phyloP scores from a whole-genome alignment of 2,113 vertebrate genomes.

The Apodemus sylvaticus region DNA sequence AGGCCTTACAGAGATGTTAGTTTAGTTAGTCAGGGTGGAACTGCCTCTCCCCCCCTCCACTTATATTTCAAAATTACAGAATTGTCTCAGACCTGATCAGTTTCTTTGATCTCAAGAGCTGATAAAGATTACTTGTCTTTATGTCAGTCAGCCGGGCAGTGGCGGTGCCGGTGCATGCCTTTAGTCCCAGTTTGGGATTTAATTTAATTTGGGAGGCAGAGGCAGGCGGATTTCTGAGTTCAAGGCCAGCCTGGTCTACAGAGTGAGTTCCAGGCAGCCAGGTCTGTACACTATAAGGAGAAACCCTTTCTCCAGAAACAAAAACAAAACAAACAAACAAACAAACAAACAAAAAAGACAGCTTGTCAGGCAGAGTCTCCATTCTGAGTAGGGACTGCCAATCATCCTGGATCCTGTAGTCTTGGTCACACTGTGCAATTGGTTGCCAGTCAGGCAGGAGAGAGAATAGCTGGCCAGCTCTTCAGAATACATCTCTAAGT shows the following conservation, averaged over 20 bases:
- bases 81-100: not conserved
- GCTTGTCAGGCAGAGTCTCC: not conserved
- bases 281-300: too few species aligned
- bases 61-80: not conserved
- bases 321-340: too few species aligned
- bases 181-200: too few species aligned
- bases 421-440: not conserved
- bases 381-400: not conserved
- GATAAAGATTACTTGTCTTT: too few species aligned
- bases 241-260: too few species aligned
- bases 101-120: slow-evolving; percentile 11
- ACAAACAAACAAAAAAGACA: too few species aligned
- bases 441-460: not conserved
- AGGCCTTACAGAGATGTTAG: not conserved
- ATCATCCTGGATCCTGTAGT: not conserved
- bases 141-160: too few species aligned
- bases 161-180: too few species aligned
- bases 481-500: slow-evolving; percentile 19
- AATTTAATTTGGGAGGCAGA: too few species aligned
- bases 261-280: too few species aligned
- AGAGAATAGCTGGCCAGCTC: not conserved
- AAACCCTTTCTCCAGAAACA: too few species aligned
- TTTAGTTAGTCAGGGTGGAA: slow-evolving; percentile 2
- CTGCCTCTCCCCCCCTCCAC: not conserved
- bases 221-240: too few species aligned